Evolutionary conservation across 2,888 invertebrate genomes (phyloP), one percentile per base, ranked within the genome.

Genomic region (Drosophila macrospina): DNA sequence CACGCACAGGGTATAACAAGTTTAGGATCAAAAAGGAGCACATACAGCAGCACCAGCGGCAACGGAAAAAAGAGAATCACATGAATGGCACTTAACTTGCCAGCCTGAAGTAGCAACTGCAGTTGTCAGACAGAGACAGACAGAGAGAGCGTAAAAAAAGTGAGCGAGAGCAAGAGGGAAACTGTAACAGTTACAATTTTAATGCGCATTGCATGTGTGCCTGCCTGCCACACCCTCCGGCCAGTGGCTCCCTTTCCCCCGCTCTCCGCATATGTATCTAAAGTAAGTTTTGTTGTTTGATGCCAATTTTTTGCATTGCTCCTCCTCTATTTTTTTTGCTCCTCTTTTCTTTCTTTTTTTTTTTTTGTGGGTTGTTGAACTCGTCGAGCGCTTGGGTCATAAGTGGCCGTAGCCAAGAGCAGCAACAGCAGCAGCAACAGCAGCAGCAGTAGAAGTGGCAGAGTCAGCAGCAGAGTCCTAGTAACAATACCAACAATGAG

Each of bases 231-330:
- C 36, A 34, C 57, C 62, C 51, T 50, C 39, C 42, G 28, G 54
- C 34, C 37, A 42, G 10, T 30, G 44, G 52, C 30, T 16, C 56
- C 20, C 20, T 59, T 39, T 28, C 39, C 51, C 48, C 20, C 34
- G 7, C 28, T 36, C 28, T 36, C 55, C 47, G 30, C 50, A 47
- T 52, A 52, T 54, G 73, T 62, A 68, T 59, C 83, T 77, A 86
- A 84, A 84, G 82, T 79, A 86, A 85, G 74, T 86, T 85, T 76
- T 88, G 85, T 85, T 85, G 85, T 85, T 85, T 88, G 85, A 88
- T 85, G 85, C 85, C 85, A 85, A 85, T 85, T 85, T 84, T 84
- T 84, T 82, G 85, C 85, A 87, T 83, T 75, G 63, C 71, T 70
- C 15, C 62, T 73, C 59, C 50, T 30, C 42, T 54, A 30, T 28